Evolutionary conservation across 2,888 invertebrate genomes (phyloP).

Genomic region (Alloscopus bannaensis): DNA sequence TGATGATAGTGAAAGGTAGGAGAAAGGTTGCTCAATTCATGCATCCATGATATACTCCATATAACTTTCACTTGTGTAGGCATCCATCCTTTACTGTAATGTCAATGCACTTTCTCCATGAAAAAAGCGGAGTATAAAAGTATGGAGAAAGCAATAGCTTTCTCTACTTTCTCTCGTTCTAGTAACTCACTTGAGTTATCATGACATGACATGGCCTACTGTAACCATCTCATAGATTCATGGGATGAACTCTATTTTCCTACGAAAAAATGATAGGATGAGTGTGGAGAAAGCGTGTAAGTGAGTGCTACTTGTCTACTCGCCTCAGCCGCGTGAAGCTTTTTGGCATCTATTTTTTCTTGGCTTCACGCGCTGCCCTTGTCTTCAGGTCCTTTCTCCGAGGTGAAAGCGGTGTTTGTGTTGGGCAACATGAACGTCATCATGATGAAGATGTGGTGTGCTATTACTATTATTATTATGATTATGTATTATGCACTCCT

Average conservation of each 20-base stretch:
- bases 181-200: slow-evolving; percentile 54
- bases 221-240: slow-evolving; percentile 32
- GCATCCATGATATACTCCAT: neutral
- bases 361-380: slow-evolving; percentile 24
- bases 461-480: slow-evolving; percentile 26
- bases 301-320: slow-evolving; percentile 19
- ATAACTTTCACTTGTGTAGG: neutral
- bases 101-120: neutral
- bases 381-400: neutral
- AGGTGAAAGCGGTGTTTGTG: neutral
- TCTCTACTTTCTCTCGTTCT: slow-evolving; percentile 45
- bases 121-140: slow-evolving; percentile 15
- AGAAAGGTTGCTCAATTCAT: slow-evolving; percentile 9
- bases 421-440: slow-evolving; percentile 3
- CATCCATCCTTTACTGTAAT: neutral
- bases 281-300: slow-evolving; percentile 3
- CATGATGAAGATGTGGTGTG: slow-evolving; percentile 24
- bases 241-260: slow-evolving; percentile 40
- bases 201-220: slow-evolving; percentile 46
- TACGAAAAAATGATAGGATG: slow-evolving; percentile 21
- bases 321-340: slow-evolving; percentile 6
- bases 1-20: slow-evolving; percentile 23
- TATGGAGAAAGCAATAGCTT: no score
- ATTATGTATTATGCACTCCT: slow-evolving; percentile 30
- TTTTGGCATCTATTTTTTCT: slow-evolving; percentile 19